phyloP scores from a whole-genome alignment of 1,140 invertebrate genomes.

The Gryon sp. region DNA sequence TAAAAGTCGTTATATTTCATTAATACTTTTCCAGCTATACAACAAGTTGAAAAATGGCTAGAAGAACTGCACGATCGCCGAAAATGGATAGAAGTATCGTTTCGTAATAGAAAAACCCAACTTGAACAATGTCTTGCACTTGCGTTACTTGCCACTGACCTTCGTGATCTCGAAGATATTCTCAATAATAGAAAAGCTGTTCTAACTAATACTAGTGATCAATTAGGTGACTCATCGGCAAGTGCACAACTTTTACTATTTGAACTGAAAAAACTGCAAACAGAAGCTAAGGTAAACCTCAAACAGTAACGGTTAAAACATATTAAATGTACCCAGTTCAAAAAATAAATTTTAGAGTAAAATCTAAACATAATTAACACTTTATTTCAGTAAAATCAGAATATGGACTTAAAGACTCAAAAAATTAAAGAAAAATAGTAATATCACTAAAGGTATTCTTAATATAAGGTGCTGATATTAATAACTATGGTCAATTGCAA shows the following conservation, averaged over 20 bases:
- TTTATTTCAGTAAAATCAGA: too few species aligned
- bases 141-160: constrained; percentile 86
- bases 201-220: constrained; percentile 77
- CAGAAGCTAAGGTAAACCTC: constrained; percentile 85
- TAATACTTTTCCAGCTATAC: constrained; percentile 80
- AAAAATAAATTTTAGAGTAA: background rate
- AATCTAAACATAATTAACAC: background rate
- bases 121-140: constrained; percentile 89
- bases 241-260: constrained; percentile 85
- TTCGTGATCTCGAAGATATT: constrained; percentile 84
- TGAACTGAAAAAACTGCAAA: constrained; percentile 85
- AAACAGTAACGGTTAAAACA: too few species aligned
- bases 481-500: too few species aligned
- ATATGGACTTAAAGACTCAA: too few species aligned
- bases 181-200: constrained; percentile 79
- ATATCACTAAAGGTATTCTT: too few species aligned
- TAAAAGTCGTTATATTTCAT: too few species aligned
- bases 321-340: too few species aligned
- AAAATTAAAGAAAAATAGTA: too few species aligned
- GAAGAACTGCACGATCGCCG: constrained; percentile 89
- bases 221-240: constrained; percentile 84
- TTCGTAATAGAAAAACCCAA: constrained; percentile 84
- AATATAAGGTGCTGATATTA: too few species aligned
- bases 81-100: constrained; percentile 86
- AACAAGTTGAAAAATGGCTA: constrained; percentile 87